These are phyloP conservation scores for Archivesica marissinica DNA, from an alignment of 1,140 invertebrate genomes.

Conservation along the genomic window DNA sequence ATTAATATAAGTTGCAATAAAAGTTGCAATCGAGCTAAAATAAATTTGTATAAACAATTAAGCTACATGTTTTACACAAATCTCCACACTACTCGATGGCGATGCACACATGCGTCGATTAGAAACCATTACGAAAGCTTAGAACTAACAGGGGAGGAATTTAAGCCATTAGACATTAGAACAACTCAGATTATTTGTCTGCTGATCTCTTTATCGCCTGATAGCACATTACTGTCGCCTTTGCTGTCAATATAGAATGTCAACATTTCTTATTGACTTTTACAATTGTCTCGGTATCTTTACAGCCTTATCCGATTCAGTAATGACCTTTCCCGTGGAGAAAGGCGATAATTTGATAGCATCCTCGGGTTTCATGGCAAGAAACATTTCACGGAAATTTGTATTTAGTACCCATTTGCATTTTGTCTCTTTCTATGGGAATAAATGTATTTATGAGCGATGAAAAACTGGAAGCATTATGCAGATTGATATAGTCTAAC, in stretches of 20 bases:
- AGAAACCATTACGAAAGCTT: not conserved
- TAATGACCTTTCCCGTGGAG: not conserved
- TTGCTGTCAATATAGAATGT: not conserved
- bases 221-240: not conserved
- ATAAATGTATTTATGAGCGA: not conserved
- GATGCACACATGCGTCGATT: too few species aligned
- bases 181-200: not conserved
- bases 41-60: too few species aligned
- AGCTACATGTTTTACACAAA: too few species aligned
- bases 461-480: too few species aligned
- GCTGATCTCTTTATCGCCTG: not conserved
- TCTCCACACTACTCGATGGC: too few species aligned
- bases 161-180: not conserved
- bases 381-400: not conserved
- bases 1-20: too few species aligned
- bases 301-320: not conserved
- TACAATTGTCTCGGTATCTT: not conserved
- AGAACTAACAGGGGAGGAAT: not conserved
- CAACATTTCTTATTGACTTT: not conserved
- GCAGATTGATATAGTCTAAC: too few species aligned
- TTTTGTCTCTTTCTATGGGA: not conserved
- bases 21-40: too few species aligned
- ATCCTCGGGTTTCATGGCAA: not conserved
- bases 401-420: slow-evolving; percentile 14
- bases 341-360: slow-evolving; percentile 5